Percentiles rank a stretch among this genome's conserved stretches.
phyloP scores from a whole-genome alignment of 2,888 invertebrate species.

The Andrena bucephala region DNA sequence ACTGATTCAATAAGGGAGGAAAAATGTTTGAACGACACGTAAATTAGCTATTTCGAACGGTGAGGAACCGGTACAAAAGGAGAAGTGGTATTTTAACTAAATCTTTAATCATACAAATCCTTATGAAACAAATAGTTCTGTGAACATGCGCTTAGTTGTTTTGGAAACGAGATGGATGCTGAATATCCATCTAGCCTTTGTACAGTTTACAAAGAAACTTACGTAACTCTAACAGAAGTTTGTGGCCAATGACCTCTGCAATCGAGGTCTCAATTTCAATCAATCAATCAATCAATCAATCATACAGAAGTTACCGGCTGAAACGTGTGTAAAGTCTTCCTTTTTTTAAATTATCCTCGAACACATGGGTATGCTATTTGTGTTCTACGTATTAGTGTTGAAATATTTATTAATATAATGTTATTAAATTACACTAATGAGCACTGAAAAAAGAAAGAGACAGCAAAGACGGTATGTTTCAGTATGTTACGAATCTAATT shows the following conservation, averaged over 20 bases:
- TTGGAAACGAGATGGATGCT: conserved; percentile 9
- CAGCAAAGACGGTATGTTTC: conserved; percentile 45
- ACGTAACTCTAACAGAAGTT: conserved; percentile 21
- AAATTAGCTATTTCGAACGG: conserved; percentile 25
- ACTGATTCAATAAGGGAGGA: conserved; percentile 22
- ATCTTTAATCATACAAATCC: conserved; percentile 48
- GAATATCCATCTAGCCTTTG: conserved; percentile 23
- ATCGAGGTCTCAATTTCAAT: too few species aligned
- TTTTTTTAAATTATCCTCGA: conserved; percentile 40
- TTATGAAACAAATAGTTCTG: conserved; percentile 34
- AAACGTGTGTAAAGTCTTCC: conserved; percentile 13
- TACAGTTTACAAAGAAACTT: conserved; percentile 40
- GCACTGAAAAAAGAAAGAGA: conserved; percentile 58
- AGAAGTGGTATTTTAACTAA: conserved; percentile 23
- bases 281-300: too few species aligned
- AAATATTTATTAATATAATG: conserved; percentile 72
- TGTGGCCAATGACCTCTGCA: too few species aligned
- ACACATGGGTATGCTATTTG: conserved; percentile 37
- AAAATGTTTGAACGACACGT: conserved; percentile 18
- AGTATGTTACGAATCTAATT: conserved; percentile 53
- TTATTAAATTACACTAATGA: conserved; percentile 75
- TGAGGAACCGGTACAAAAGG: conserved; percentile 35
- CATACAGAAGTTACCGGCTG: conserved; percentile 29
- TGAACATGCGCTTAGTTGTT: conserved; percentile 21
- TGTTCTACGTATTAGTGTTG: conserved; percentile 56